Evolutionary conservation across 2,113 vertebrate genomes (phyloP).

Genomic region (Grammomys surdaster): DNA sequence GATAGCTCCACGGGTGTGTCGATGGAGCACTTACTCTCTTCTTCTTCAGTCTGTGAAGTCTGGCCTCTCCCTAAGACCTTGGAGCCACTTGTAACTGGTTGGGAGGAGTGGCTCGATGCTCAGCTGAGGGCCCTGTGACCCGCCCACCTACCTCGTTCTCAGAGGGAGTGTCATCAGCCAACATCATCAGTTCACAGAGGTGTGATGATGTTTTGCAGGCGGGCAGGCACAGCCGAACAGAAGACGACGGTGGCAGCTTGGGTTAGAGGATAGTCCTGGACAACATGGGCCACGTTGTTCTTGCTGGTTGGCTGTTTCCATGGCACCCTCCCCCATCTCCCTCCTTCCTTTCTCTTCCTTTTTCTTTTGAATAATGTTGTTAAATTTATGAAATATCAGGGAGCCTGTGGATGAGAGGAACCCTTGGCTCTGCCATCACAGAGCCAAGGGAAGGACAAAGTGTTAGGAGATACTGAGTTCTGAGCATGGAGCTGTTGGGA

Average conservation of each 20-base stretch:
- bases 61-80: neutral
- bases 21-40: neutral
- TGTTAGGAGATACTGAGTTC: neutral
- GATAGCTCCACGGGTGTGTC: neutral
- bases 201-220: neutral
- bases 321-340: no score
- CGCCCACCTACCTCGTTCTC: no score
- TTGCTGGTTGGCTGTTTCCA: neutral
- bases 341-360: neutral
- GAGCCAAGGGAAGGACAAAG: neutral
- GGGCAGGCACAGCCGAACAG: neutral
- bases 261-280: neutral
- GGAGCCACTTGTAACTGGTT: neutral
- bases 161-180: no score
- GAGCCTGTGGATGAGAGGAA: neutral
- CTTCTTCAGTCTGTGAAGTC: neutral
- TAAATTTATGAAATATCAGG: neutral
- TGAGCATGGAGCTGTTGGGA: neutral
- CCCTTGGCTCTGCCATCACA: neutral
- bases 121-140: neutral
- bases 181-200: neutral
- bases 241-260: neutral
- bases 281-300: rapidly evolving
- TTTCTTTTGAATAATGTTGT: neutral
- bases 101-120: neutral